phyloP scores from a whole-genome alignment of 1,140 invertebrate species.

The Neodiprion fabricii region DNA sequence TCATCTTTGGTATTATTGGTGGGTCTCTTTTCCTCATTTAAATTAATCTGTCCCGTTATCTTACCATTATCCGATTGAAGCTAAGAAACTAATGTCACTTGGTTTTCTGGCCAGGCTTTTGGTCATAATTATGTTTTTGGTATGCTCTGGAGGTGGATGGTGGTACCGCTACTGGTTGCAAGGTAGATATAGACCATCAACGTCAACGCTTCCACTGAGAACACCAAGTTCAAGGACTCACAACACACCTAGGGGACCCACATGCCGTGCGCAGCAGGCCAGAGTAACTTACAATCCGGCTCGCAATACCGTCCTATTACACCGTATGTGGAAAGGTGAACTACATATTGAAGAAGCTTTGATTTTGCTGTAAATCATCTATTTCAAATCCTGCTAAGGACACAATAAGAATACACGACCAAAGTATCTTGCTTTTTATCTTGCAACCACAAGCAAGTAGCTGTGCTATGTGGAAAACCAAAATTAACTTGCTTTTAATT shows the following conservation, averaged over 20 bases:
- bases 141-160: conserved; percentile 63
- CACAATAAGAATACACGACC: too few relatives aligned
- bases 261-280: conserved; percentile 55
- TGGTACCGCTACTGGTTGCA: conserved; percentile 64
- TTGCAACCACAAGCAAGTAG: too few relatives aligned
- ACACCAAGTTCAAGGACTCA: conserved; percentile 46
- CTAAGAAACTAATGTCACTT: conserved; percentile 6
- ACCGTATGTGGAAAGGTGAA: conserved; percentile 60
- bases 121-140: conserved; percentile 63
- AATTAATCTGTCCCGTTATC: conserved; percentile 11
- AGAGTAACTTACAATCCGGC: conserved; percentile 58
- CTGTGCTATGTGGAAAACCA: too few relatives aligned
- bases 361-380: too few relatives aligned
- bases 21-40: conserved; percentile 20
- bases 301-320: conserved; percentile 58
- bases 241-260: conserved; percentile 44
- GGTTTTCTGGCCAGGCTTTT: conserved; percentile 52
- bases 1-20: conserved; percentile 63
- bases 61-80: conserved; percentile 10
- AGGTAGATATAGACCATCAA: conserved; percentile 53
- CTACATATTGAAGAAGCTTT: conserved; percentile 18
- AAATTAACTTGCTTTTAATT: too few relatives aligned
- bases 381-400: too few relatives aligned
- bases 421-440: too few relatives aligned
- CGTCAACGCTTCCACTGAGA: conserved; percentile 48